Conservation (phyloP, 2,797 vertebrate species). For the Muscicapa comitata region DNA sequence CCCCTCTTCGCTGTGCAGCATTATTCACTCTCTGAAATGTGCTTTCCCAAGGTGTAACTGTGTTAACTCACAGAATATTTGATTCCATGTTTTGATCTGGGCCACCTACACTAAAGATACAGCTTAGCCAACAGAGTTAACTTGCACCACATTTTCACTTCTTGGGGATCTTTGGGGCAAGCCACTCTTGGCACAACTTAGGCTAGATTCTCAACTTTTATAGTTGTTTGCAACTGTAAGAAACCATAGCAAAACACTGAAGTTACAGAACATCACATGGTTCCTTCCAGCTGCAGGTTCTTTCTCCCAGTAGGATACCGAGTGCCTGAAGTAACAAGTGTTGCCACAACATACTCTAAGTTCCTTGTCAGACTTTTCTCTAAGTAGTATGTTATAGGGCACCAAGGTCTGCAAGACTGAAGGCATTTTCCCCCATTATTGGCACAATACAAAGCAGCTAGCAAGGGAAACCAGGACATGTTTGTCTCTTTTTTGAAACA, state of each 20-base stretch:
- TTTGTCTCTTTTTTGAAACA: not conserved
- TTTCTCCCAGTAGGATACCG: not conserved
- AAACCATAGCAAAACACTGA: not conserved
- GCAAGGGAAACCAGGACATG: not conserved
- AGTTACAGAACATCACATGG: not conserved
- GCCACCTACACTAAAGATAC: not conserved
- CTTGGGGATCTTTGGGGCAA: not conserved
- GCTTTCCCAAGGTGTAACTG: accelerated
- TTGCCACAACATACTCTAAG: not conserved
- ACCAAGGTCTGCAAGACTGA: not conserved
- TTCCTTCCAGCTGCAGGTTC: not conserved
- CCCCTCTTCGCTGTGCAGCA: not conserved
- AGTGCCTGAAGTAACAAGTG: not conserved
- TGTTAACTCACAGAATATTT: not conserved
- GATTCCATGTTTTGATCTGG: not conserved
- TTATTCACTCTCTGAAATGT: not conserved
- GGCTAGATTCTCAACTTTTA: not conserved
- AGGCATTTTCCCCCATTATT: accelerated
- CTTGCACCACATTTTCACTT: not conserved
- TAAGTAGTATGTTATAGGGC: not conserved
- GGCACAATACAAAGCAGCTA: not conserved
- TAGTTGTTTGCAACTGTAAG: not conserved
- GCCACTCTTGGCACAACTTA: not conserved
- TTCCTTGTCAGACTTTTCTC: not conserved
- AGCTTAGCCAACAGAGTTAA: not conserved